Evolutionary conservation across 2,113 vertebrate species (phyloP), one percentile per base, ranked within the genome.

Genomic region (Paratilapia polleni): DNA sequence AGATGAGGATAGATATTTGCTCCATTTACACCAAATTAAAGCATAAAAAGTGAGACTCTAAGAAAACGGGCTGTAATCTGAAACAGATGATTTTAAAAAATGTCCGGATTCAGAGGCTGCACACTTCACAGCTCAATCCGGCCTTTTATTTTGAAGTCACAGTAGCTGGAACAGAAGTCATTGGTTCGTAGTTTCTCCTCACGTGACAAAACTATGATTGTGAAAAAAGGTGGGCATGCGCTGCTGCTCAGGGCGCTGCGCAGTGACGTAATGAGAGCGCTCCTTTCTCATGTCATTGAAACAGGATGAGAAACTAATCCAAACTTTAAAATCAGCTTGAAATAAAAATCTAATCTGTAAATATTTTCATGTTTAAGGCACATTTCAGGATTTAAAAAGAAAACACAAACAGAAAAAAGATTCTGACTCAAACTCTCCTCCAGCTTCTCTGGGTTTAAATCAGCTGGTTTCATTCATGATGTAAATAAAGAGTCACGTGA

Each of bases 121-220:
- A 17, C 15, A 17, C 47, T 49, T 49, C n/a, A 9, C 36, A 5
- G 13, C 14, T 36, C 20, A 41, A n/a, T 38, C 2, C 22, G 10
- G 22, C 20, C 68, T 63, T 81, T 89, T 89, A 88, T 88, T 89
- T 26, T 89, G 90, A 89, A 89, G 52, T 24, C 57, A 8, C 4
- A 12, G 17, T 4, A 6, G 24, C 15, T 49, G 11, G 28, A 38
- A n/a, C 38, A 17, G 89, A 91, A 84, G 77, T 49, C 8, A 38
- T 26, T 11, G 63, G 63, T 24, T 3, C 20, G 19, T 58, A 3
- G 12, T 41, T 47, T 60, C 6, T 17, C 36, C 2, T 81, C 12
- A 73, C 43, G 75, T 82, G 74, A 84, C 63, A 8, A 61, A 77
- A 83, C 17, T 81, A 83, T 80, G 68, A 15, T 24, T 31, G 2